Conservation (phyloP, 2,797 vertebrate genomes). For the Amblyopsis hoosieri region DNA sequence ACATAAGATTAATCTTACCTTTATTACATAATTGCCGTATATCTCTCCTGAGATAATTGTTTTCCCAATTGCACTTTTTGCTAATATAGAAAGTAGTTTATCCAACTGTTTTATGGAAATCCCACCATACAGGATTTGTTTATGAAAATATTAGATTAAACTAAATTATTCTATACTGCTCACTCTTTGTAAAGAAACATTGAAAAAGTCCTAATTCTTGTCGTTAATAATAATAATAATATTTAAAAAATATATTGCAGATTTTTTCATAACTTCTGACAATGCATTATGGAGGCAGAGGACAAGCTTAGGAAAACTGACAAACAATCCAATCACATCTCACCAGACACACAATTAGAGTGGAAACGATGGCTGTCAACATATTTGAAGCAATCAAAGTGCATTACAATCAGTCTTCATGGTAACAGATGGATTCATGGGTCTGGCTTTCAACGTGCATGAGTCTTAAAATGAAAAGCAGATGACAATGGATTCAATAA, state of each 20-base stretch:
- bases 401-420: not conserved
- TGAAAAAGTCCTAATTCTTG: no score
- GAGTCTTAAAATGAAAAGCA: not conserved
- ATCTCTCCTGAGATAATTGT: no score
- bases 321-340: conserved; percentile 16
- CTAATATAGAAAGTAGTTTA: no score
- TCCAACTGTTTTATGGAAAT: no score
- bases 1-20: no score
- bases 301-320: not conserved
- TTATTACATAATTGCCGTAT: no score
- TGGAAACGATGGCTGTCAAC: not conserved
- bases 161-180: no score
- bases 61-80: no score
- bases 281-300: conserved; percentile 28
- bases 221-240: not conserved
- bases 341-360: conserved; percentile 14
- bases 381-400: not conserved
- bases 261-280: conserved; percentile 16
- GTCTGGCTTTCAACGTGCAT: conserved; percentile 8
- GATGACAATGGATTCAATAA: conserved; percentile 13
- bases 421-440: not conserved
- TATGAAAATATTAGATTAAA: no score
- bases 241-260: not conserved
- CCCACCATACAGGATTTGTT: no score
- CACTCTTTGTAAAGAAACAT: no score